These are phyloP conservation scores for Scylla paramamosain DNA, from an alignment of 1,140 invertebrate genomes.

Conservation along the genomic window DNA sequence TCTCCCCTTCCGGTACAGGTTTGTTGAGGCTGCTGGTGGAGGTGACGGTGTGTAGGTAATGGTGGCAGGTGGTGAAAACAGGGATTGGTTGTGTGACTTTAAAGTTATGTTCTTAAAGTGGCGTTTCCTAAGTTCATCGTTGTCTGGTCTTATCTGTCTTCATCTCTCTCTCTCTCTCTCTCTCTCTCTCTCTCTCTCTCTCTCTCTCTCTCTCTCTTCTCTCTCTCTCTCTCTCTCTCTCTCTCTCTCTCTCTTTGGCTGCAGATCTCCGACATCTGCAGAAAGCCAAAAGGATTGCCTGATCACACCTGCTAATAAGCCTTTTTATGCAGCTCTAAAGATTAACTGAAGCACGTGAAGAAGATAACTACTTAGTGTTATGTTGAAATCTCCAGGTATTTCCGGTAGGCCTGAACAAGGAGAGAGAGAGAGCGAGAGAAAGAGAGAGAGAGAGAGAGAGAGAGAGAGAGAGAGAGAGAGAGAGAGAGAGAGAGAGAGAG, in stretches of 20 bases:
- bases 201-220: background rate
- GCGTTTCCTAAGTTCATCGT: too few relatives aligned
- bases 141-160: background rate
- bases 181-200: background rate
- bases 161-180: constrained; percentile 17
- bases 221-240: too few relatives aligned
- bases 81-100: too few relatives aligned
- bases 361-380: background rate
- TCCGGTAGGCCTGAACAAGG: background rate
- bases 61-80: too few relatives aligned
- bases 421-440: background rate
- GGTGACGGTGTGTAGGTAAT: too few relatives aligned
- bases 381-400: background rate
- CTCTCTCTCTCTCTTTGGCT: too few relatives aligned
- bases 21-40: too few relatives aligned
- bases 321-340: background rate
- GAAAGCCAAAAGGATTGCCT: too few relatives aligned
- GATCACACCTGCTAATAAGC: background rate
- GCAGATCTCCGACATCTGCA: too few relatives aligned
- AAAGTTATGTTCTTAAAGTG: too few relatives aligned
- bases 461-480: constrained; percentile 43
- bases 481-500: constrained; percentile 42
- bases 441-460: constrained; percentile 45
- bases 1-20: too few relatives aligned
- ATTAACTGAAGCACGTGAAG: background rate